Evolutionary conservation across 2,888 invertebrate species (phyloP), one percentile per base, ranked within the genome.

Genomic region (Ceraclea dissimilis): DNA sequence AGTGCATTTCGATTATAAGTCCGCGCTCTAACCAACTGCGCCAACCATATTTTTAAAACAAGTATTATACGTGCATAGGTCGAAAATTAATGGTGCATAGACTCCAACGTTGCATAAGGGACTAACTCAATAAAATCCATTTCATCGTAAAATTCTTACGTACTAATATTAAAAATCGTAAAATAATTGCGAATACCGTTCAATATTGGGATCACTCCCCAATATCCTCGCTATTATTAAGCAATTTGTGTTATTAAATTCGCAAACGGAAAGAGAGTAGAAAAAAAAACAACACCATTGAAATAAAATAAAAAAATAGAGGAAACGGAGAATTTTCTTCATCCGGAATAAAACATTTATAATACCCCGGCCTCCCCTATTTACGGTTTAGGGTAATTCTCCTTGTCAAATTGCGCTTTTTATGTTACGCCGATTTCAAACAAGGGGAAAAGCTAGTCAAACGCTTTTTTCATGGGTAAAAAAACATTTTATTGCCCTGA

Each of bases 321-420:
- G 52, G 52, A 58, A 58, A 55, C 44, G 46, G 20, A 18, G 47
- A 51, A 50, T 56, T 59, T 56, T 56, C 53, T 31, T 17, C 31
- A 19, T 47, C 52, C 53, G 52, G 53, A 47, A 59, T 55, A 59
- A 16, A 21, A 20, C 48, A 31, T n/a, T 26, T 13, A 47, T 16
- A 21, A 19, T 39, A 43, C 39, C 43, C 26, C 43, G 33, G 44
- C 58, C 39, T 22, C 59, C 53, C 47, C 47, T 39, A 49, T 55
- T 47, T 50, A 57, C 60, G 62, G 58, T 60, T 34, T 43, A 57
- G 61, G 61, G 58, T 60, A 57, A 60, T 62, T 60, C 60, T 62
- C 60, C 62, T 60, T 62, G 62, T 60, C 62, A 60, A 62, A 62
- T 62, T 62, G 62, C 60, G 58, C 62, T 62, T 62, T 62, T 61